Evolutionary conservation across 2,113 vertebrate species (phyloP).

Genomic region (Triplophysa tibetana): DNA sequence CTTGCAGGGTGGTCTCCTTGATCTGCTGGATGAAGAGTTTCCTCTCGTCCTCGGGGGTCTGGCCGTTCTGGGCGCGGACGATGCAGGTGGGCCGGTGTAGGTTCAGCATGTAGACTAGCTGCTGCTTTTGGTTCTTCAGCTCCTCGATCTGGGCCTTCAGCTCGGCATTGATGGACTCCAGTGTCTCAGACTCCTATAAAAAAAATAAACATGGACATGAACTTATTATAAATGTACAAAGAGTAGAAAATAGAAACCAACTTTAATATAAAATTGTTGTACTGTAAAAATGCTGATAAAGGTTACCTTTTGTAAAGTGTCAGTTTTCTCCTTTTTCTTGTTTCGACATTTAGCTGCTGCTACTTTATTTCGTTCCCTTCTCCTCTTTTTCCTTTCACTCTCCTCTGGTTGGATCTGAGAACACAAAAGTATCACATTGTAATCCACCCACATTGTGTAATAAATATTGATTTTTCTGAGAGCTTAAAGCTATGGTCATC

Average conservation of each 20-base stretch:
- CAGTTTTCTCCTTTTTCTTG: conserved; percentile 98
- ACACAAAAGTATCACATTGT: neutral
- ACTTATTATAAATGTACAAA: too few relatives aligned
- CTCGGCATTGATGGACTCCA: conserved; percentile 92
- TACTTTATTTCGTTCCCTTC: conserved; percentile 94
- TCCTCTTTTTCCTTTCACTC: conserved; percentile 85
- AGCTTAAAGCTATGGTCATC: neutral
- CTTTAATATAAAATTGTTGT: too few relatives aligned
- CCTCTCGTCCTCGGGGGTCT: conserved; percentile 93
- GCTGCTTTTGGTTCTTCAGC: conserved; percentile 96
- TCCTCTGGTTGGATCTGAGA: conserved; percentile 79
- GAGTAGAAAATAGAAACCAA: too few relatives aligned
- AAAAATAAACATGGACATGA: too few relatives aligned
- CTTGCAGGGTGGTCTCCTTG: conserved; percentile 88
- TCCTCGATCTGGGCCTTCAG: conserved; percentile 96
- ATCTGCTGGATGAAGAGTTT: conserved; percentile 96
- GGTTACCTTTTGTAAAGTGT: conserved; percentile 87
- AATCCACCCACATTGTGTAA: neutral
- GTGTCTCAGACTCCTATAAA: conserved; percentile 91
- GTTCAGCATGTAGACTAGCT: conserved; percentile 98
- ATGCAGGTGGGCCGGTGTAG: conserved; percentile 97
- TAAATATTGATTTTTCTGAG: neutral
- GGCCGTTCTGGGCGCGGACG: conserved; percentile 90
- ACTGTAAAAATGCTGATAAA: neutral
- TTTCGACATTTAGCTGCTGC: conserved; percentile 96